phyloP scores from a whole-genome alignment of 2,888 invertebrate genomes.

The Melinaea marsaeus region DNA sequence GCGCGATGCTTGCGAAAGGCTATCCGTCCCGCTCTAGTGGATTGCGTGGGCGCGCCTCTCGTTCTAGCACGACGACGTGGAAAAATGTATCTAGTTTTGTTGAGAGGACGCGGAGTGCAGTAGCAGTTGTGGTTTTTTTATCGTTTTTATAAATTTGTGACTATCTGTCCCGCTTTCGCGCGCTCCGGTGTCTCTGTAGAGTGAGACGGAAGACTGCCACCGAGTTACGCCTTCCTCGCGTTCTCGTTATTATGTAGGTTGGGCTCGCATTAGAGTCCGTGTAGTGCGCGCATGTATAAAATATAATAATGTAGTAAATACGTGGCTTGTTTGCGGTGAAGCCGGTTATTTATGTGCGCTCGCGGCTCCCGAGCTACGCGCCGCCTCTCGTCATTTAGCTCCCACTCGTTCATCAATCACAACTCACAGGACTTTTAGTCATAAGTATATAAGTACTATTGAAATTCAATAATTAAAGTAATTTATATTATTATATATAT shows the following conservation, averaged over 20 bases:
- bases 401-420: constrained; percentile 35
- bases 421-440: constrained; percentile 21
- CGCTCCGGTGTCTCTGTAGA: constrained; percentile 69
- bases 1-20: constrained; percentile 48
- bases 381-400: constrained; percentile 47
- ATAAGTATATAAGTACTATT: not conserved
- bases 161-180: constrained; percentile 74
- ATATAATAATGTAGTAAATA: constrained; percentile 73
- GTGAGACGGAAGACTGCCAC: constrained; percentile 70
- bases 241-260: constrained; percentile 75
- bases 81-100: constrained; percentile 78
- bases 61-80: constrained; percentile 63
- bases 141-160: constrained; percentile 77
- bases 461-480: no score
- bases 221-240: constrained; percentile 77
- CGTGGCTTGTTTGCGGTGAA: constrained; percentile 59
- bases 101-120: constrained; percentile 75
- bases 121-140: constrained; percentile 68
- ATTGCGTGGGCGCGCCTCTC: constrained; percentile 37
- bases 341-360: constrained; percentile 67
- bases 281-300: constrained; percentile 69
- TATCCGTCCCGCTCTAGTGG: constrained; percentile 52
- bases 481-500: no score
- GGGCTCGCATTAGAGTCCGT: constrained; percentile 70
- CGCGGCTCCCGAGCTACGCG: constrained; percentile 67